These are phyloP conservation scores for Prunella fulvescens DNA, from an alignment of 2,113 vertebrate genomes.

Conservation along the genomic window DNA sequence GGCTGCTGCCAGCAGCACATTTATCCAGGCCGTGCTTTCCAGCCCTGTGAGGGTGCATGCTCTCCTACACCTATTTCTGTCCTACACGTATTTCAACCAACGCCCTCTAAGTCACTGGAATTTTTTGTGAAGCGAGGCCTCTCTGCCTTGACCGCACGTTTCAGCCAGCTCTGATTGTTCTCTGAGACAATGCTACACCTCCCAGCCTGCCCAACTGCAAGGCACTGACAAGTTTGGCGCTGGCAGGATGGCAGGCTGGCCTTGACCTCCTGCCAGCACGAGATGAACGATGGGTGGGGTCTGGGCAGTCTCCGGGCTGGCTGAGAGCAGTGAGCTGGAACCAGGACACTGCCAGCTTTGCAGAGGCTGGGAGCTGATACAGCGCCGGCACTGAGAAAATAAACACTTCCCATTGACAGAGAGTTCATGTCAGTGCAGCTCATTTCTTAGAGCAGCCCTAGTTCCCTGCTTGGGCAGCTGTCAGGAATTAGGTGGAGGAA, in stretches of 20 bases:
- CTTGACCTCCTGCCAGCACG: background rate
- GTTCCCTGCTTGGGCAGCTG: constrained; percentile 54
- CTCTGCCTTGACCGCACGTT: background rate
- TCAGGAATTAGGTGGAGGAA: constrained; percentile 63
- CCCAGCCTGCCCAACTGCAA: background rate
- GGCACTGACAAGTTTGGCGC: background rate
- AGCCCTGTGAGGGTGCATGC: rapidly evolving
- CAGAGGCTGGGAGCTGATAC: background rate
- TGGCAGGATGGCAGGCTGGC: background rate
- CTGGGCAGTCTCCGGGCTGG: background rate
- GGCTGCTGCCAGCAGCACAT: background rate
- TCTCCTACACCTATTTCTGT: background rate
- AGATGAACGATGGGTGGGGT: background rate
- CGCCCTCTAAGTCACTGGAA: background rate
- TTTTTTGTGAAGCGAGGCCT: background rate
- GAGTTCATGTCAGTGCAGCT: background rate
- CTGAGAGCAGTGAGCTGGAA: background rate
- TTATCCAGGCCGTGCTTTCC: rapidly evolving
- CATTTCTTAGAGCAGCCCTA: background rate
- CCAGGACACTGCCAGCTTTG: background rate
- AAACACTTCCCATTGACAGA: constrained; percentile 4
- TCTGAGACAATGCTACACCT: background rate
- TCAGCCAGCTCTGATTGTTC: constrained; percentile 2
- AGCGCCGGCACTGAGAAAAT: background rate
- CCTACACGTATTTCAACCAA: background rate